These are phyloP conservation scores for Vulpes lagopus DNA, from an alignment of 2,113 vertebrate genomes.

Conservation along the genomic window DNA sequence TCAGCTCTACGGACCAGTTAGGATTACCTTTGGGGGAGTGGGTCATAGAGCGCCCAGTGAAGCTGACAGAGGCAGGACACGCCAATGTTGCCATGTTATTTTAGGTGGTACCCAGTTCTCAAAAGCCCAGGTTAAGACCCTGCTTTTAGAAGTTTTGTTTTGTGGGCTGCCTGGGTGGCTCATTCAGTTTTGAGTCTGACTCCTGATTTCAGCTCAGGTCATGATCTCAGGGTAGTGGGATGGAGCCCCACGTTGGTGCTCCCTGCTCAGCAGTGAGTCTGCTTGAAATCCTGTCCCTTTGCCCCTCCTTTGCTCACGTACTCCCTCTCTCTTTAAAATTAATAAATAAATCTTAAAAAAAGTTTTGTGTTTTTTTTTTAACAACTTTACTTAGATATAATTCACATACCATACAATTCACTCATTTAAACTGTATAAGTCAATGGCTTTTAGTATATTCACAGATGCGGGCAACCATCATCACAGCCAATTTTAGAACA, in stretches of 20 bases:
- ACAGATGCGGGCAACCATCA: background rate
- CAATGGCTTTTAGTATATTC: background rate
- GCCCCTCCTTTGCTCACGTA: background rate
- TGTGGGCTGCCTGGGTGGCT: background rate
- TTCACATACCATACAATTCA: background rate
- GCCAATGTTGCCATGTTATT: background rate
- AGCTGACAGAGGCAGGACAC: background rate
- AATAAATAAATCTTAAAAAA: background rate
- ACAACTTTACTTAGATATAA: slow-evolving; percentile 15
- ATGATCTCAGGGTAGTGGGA: background rate
- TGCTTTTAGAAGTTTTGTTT: background rate
- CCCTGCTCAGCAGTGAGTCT: background rate
- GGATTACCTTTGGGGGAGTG: background rate
- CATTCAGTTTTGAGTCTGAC: background rate
- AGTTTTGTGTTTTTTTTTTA: background rate
- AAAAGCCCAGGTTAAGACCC: background rate
- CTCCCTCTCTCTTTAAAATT: background rate
- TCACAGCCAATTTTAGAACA: background rate
- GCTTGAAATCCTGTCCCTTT: background rate
- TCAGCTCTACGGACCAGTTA: background rate
- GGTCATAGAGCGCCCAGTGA: background rate
- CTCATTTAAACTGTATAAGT: background rate
- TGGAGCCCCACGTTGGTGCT: background rate
- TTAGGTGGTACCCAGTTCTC: background rate
- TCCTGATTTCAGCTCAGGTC: background rate